Evolutionary conservation across 2,888 invertebrate genomes (phyloP), one percentile per base, ranked within the genome.

Genomic region (Eilema sororculum): DNA sequence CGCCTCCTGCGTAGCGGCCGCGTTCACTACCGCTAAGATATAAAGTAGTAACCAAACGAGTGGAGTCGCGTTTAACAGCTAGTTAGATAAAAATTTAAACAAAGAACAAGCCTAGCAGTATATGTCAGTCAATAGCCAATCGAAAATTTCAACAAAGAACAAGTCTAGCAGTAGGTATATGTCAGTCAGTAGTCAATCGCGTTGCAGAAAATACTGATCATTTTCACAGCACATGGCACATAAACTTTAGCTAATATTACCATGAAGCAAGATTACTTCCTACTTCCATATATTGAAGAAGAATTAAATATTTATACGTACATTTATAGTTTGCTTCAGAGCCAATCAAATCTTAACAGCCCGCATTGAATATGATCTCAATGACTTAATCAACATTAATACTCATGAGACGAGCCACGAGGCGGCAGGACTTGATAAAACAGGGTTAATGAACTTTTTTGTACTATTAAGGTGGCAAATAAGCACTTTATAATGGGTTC

Each of bases 331-430:
- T 13, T 58, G 25, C 25, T 58, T 28, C 28, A 25, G 58, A 16
- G 9, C 16, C 58, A 25, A 58, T 28, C 25, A 58, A 58, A 58
- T 58, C 5, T 58, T 58, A 58, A 58, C 16, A 58, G 16, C 58
- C 58, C 58, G 58, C 61, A 61, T 33, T 61, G 33, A 61, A 22
- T 30, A 28, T 60, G 9, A 30, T 33, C 61, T 61, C 30, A 61
- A 61, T 61, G 20, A 30, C n/a, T 61, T 61, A 30, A 61, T 61
- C 33, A 61, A 61, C 61, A n/a, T 30, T 64, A 59, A 71, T 71
- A 63, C 60, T 52, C 52, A n/a, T 9, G 52, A 52, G 16, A 28
- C 24, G 58, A 28, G 58, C 28, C 5, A 58, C 58, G 25, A 58
- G 16, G 16, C 58, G 25, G 24, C 4, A 16, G 24, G 58, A 28